Base-by-base conservation (phyloP, 2,888 invertebrate species). In the Merodon equestris region DNA sequence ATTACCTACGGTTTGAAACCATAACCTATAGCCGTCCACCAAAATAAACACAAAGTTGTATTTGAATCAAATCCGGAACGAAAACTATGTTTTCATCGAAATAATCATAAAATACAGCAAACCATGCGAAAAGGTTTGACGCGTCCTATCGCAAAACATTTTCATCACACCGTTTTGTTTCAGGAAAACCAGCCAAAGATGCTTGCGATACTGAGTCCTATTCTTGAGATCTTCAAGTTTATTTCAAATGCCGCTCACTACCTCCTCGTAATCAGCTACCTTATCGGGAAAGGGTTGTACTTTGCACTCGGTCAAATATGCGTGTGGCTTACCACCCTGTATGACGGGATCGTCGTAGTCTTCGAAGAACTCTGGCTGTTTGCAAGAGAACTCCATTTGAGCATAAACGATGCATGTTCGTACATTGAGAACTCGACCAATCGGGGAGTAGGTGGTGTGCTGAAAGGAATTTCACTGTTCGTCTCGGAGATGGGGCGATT, bases 341-440 rank as follows among this genome's bases (percentile, higher is more conserved):
- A 76, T 18, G 56, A 63, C 1, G 82, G 73, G 2, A 40, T 83
- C 5, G 64, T 18, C 0, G 74, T 84, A 45, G 72, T 84, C 56
- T 61, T 82, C 0, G 84, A 84, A 44, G 84, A 84, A 36, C 67
- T 84, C 5, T 83, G 81, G 75, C 13, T 68, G 4, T 83, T 84
- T 42, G 10, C 83, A 0, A 66, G 73, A 7, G 83, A 83, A 18
- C 74, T 84, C 0, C 71, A 83, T 51, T 12, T 27, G 9, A 82
- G 67, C 44, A 9, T 83, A 7, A 64, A 58, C 42, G 81, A 74
- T 1, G 68, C 68, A 42, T 45, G 56, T 54, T 27, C 51, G 1
- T 83, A 83, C 54, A 67, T 82, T 3, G 74, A 77, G 9, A 81
- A 36, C 5, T 83, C 83, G 1, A 75, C 83, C 0, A 83, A 82